These are phyloP conservation scores for Apamea epomidion DNA, from an alignment of 2,888 invertebrate genomes.

Conservation along the genomic window DNA sequence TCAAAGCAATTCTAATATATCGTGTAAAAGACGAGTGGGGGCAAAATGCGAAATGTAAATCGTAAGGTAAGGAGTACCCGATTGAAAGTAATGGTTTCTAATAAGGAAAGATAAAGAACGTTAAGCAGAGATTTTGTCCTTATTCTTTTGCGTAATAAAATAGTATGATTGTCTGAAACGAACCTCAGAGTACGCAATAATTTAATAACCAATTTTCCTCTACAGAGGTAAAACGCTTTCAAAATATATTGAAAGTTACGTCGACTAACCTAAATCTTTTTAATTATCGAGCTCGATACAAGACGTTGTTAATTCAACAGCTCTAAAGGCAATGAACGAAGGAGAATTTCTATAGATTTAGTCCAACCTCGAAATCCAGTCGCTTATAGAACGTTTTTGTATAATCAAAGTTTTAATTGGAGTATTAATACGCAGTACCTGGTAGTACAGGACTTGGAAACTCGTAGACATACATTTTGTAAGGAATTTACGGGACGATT, in stretches of 20 bases:
- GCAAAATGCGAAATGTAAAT: constrained; percentile 40
- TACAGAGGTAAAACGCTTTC: constrained; percentile 7
- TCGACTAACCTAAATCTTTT: constrained; percentile 45
- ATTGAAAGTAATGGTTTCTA: constrained; percentile 36
- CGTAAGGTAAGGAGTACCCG: constrained; percentile 15
- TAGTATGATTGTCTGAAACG: not conserved
- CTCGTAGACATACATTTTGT: constrained; percentile 56
- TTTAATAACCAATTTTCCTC: not conserved
- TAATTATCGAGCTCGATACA: constrained; percentile 49
- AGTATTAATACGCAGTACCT: constrained; percentile 77
- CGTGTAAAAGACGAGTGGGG: constrained; percentile 18
- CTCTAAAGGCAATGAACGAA: constrained; percentile 36
- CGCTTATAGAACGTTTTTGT: constrained; percentile 64
- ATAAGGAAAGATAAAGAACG: constrained; percentile 21
- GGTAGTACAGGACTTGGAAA: constrained; percentile 57
- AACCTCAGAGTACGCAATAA: not conserved
- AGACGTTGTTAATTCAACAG: constrained; percentile 39
- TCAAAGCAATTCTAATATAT: constrained; percentile 48
- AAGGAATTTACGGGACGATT: constrained; percentile 37
- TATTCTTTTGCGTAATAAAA: not conserved
- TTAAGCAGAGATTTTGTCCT: not conserved
- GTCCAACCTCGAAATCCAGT: constrained; percentile 46
- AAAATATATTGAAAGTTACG: constrained; percentile 42
- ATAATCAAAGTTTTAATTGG: constrained; percentile 79
- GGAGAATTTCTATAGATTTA: constrained; percentile 43